Percentiles rank a stretch among this genome's conserved stretches.
phyloP scores from a whole-genome alignment of 2,797 vertebrate genomes.

The Bradypus variegatus region DNA sequence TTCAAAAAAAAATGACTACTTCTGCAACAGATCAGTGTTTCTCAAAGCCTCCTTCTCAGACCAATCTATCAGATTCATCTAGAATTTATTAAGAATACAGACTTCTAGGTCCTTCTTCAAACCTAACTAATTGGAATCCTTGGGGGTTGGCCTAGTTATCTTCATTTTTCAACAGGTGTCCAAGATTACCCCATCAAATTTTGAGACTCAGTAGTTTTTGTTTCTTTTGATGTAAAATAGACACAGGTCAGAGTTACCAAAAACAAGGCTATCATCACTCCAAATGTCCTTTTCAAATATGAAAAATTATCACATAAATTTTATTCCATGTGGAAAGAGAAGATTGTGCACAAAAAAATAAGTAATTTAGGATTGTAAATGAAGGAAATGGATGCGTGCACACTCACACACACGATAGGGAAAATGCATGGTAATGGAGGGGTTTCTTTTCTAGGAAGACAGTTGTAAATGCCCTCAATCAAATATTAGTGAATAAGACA shows the following conservation, averaged over 20 bases:
- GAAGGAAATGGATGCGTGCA: neutral
- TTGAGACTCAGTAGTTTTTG: neutral
- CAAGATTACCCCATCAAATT: neutral
- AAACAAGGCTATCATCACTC: neutral
- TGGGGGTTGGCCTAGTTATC: neutral
- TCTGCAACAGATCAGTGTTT: neutral
- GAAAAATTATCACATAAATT: neutral
- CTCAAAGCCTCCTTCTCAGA: neutral
- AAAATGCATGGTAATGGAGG: neutral
- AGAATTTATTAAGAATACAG: neutral
- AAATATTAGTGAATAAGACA: neutral
- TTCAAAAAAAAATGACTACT: neutral
- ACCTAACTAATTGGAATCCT: neutral
- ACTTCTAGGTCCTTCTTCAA: neutral
- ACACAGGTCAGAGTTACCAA: neutral
- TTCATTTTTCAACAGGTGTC: neutral
- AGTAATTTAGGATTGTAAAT: neutral
- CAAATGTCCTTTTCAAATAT: neutral
- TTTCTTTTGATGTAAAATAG: neutral
- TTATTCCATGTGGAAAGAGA: neutral
- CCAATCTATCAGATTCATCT: neutral
- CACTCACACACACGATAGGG: neutral
- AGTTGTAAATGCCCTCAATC: neutral
- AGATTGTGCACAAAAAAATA: neutral
- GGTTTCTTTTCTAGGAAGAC: neutral